phyloP scores from a whole-genome alignment of 1,140 invertebrate species.

The Drosophila nebulosa region DNA sequence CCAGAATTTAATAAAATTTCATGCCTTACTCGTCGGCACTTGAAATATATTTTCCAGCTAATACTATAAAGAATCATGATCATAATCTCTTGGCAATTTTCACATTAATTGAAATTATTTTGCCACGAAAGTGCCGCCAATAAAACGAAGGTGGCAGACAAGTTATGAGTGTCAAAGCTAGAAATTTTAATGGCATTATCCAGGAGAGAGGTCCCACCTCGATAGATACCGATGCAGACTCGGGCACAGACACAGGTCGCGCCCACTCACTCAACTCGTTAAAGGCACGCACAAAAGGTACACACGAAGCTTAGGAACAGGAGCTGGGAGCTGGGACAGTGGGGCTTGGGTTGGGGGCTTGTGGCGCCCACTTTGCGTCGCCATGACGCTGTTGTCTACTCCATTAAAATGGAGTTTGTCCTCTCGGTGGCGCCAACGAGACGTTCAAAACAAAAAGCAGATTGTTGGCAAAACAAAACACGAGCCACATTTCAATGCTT shows the following conservation, averaged over 20 bases:
- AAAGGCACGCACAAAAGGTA: neutral
- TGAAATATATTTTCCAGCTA: neutral
- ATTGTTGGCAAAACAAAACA: slow-evolving; percentile 74
- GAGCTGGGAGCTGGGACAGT: neutral
- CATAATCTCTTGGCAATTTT: slow-evolving; percentile 9
- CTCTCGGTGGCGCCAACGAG: slow-evolving; percentile 66
- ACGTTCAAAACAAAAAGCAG: slow-evolving; percentile 76
- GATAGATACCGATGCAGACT: neutral
- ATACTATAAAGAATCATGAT: neutral
- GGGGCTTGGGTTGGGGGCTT: neutral
- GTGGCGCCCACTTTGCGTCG: slow-evolving; percentile 62
- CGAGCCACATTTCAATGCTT: slow-evolving; percentile 71
- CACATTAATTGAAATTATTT: slow-evolving; percentile 17
- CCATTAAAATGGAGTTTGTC: slow-evolving; percentile 63
- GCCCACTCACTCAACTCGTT: slow-evolving; percentile 7
- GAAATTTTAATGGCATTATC: slow-evolving; percentile 55
- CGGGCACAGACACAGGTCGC: neutral
- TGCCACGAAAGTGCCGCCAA: slow-evolving; percentile 19
- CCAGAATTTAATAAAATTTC: neutral
- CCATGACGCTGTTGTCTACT: slow-evolving; percentile 59
- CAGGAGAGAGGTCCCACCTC: neutral
- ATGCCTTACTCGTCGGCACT: neutral
- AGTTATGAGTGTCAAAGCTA: slow-evolving; percentile 37
- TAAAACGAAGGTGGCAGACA: slow-evolving; percentile 24
- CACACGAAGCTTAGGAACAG: neutral